Evolutionary conservation across 1,140 invertebrate genomes (phyloP), one percentile per base, ranked within the genome.

Genomic region (Camponotus pennsylvanicus): DNA sequence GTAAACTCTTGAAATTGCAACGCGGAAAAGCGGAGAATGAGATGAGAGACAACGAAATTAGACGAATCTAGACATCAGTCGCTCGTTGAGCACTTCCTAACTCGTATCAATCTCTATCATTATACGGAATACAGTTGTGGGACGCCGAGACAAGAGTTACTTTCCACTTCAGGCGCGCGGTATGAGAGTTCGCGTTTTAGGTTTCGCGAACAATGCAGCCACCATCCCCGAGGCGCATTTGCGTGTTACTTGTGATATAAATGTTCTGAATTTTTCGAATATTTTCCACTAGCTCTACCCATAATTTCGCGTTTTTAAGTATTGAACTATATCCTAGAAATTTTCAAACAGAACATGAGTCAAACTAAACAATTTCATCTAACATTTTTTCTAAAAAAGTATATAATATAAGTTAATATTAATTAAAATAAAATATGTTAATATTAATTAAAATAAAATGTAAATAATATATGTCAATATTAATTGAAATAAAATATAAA

Each of bases 31-130:
- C 27, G 49, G 21, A 18, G 75, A 87, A 55, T 21, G 71, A 87
- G 27, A 66, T 34, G 34, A 63, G 77, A 66, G 71, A 70, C 85
- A 87, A 87, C 64, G 85, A 89, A 69, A 55, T 86, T 85, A 69
- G 42, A 32, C 45, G 40, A 79, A 71, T 70, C 78, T 11, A 66
- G 57, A 18, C 57, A 34, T 8, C 45, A 71, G 66, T 88, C 61
- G 37, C 37, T 63, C 40, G 40, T 69, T 75, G 64, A 73, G 37
- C 61, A 61, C 40, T 67, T 89, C 52, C 70, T 89, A 88, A 89
- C 79, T 89, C 70, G 8, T 75, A 88, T 89, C 88, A 89, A 89
- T 89, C 88, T 77, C 45, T 67, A 88, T 89, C 78, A 89, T 61
- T 63, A 69, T 64, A 71, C 34, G 63, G 6, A n/a, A 21, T 21